Base-by-base conservation (phyloP, 2,113 vertebrate genomes). In the Ochotona princeps region DNA sequence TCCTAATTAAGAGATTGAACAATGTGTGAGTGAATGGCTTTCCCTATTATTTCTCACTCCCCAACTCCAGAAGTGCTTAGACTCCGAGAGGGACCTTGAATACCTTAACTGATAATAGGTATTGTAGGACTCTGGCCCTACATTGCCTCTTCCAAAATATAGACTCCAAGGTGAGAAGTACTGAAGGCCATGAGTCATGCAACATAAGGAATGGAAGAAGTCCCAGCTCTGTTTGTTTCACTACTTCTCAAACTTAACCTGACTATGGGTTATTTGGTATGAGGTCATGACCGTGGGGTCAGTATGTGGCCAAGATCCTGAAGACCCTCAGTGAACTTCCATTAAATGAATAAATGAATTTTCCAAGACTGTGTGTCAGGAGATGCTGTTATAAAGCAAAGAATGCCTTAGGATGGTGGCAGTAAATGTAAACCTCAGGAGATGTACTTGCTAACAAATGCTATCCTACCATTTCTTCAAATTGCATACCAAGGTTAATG, bases 91-190 rank as follows among this genome's bases (percentile, higher is more conserved):
- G 47, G 32, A 5, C 18, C 17, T 87, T 47, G 15, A 23, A n/a
- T 12, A 1, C 23, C 57, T 66, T 30, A 3, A 51, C 35, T 63
- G 25, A 14, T 26, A 61, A 32, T 26, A 30, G 23, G 51, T 25
- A 15, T 72, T 14, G 4, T 9, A 0, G 0, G 5, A 8, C 44
- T 0, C 2, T 12, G 47, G 21, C 13, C 38, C 60, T 8, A 0
- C 10, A 30, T 66, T 38, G 2, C 28, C 49, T 28, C 4, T 61
- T 61, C 70, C 5, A 6, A 47, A 32, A 17, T 4, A 7, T 13
- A 13, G n/a, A 11, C 57, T 47, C 35, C 32, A 1, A 5, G 28
- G 66, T 9, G 30, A 89, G 21, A 25, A 8, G 10, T 17, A 51
- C 61, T 70, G 9, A 28, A 12, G 25, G 26, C 28, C 21, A 3